Percentiles rank a stretch among this genome's conserved stretches.
phyloP scores from a whole-genome alignment of 2,113 vertebrate genomes.

The Rhinoderma darwinii region DNA sequence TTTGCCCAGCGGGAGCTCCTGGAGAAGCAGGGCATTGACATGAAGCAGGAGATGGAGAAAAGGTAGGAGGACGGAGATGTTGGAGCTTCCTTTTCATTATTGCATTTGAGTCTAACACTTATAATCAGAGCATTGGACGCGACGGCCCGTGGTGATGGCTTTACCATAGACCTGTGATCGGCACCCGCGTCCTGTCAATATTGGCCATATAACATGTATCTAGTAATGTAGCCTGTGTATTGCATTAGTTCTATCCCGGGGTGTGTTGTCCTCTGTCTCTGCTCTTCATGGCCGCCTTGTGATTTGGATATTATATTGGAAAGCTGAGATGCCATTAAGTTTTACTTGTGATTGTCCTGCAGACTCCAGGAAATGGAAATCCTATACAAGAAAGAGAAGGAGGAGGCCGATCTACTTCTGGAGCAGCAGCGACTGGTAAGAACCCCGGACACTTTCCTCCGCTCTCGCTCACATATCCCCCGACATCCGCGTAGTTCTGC shows the following conservation, averaged over 20 bases:
- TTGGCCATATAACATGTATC: no score
- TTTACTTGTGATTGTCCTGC: background rate
- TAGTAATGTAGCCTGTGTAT: no score
- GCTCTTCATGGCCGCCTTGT: background rate
- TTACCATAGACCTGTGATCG: no score
- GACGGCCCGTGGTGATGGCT: no score
- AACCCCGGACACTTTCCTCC: background rate
- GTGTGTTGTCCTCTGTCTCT: background rate
- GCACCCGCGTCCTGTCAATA: no score
- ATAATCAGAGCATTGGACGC: no score
- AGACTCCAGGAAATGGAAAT: constrained; percentile 99
- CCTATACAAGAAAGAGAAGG: constrained; percentile 97
- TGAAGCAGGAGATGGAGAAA: constrained; percentile 99
- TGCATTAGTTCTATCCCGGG: no score
- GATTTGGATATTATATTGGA: background rate
- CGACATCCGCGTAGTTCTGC: background rate
- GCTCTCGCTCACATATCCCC: background rate
- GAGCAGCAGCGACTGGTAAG: constrained; percentile 98
- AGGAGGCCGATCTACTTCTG: constrained; percentile 95
- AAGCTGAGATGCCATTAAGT: background rate
- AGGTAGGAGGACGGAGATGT: constrained; percentile 72
- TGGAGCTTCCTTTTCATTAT: background rate
- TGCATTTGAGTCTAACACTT: no score
- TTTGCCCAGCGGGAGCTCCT: constrained; percentile 97
- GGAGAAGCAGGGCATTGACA: constrained; percentile 98